Evolutionary conservation across 2,888 invertebrate species (phyloP).

Genomic region (Latrodectus hesperus): DNA sequence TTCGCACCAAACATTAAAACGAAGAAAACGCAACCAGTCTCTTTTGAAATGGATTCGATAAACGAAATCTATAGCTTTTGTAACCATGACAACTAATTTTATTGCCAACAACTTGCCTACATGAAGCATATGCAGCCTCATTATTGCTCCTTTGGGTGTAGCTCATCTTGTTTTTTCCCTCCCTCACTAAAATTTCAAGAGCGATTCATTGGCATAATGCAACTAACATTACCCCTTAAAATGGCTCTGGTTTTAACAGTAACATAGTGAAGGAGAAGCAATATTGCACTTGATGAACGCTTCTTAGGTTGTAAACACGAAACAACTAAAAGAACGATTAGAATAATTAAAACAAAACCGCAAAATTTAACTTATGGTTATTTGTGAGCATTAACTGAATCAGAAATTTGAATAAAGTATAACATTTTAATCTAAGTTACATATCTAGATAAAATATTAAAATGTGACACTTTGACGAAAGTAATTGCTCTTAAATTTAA

Average conservation of each 20-base stretch:
- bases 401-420: no score
- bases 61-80: conserved; percentile 36
- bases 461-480: no score
- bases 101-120: conserved; percentile 37
- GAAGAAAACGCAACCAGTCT: conserved; percentile 4
- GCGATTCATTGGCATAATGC: conserved; percentile 47
- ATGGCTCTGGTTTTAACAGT: background rate
- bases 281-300: no score
- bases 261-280: background rate
- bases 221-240: conserved; percentile 7
- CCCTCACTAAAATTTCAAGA: conserved; percentile 15
- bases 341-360: no score
- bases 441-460: no score
- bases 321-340: no score
- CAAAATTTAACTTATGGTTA: no score
- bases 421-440: no score
- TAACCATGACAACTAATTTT: conserved; percentile 53
- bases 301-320: no score
- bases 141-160: conserved; percentile 44
- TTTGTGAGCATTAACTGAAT: no score
- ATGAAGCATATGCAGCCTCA: conserved; percentile 43
- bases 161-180: conserved; percentile 34
- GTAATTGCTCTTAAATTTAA: no score
- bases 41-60: conserved; percentile 35
- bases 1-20: conserved; percentile 16